Base-by-base conservation (phyloP, 2,797 vertebrate species). In the Neomorphus geoffroyi region DNA sequence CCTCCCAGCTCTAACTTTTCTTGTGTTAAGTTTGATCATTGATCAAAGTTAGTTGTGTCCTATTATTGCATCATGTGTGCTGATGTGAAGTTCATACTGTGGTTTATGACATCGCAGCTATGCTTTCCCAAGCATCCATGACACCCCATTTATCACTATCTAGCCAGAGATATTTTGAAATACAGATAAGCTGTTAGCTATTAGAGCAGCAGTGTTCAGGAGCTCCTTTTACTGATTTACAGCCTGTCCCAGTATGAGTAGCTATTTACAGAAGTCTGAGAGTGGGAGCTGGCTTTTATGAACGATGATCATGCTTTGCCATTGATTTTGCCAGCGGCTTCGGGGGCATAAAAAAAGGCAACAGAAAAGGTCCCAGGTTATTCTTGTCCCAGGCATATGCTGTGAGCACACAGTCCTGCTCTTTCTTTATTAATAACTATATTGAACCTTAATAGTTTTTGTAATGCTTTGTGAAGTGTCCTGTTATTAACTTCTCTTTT, bases 21-120 rank as follows among this genome's bases (percentile, higher is more conserved):
- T 97, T 96, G 97, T 96, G 95, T 96, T 97, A 95, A 97, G 96
- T 98, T 98, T 97, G 98, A 98, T 98, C 97, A 98, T 95, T 97
- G 97, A 98, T 98, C 96, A 97, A 89, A 95, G 43, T 80, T 61
- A 80, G 46, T 24, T 24, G 18, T 1, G 9, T 77, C 77, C 79
- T 90, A 72, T 95, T 54, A 86, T 96, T 97, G 94, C 95, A 95
- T 97, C 82, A 48, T 21, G 11, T 35, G 45, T 41, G 91, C 73
- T 96, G 95, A 95, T 7, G 85, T 62, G 65, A 97, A 97, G 96
- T 80, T 96, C 96, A 92, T 11, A 35, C 41, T 80, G 92, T 39
- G 69, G 80, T 91, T 46, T 72, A 67, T 53, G 94, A 91, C 2
- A 7, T 72, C 71, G 67, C 57, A 45, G 58, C 51, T 93, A 91